A percentile compares a stretch with the other conserved stretches of the same genome.
Conservation (phyloP, 2,797 vertebrate species). For the Choloepus didactylus region DNA sequence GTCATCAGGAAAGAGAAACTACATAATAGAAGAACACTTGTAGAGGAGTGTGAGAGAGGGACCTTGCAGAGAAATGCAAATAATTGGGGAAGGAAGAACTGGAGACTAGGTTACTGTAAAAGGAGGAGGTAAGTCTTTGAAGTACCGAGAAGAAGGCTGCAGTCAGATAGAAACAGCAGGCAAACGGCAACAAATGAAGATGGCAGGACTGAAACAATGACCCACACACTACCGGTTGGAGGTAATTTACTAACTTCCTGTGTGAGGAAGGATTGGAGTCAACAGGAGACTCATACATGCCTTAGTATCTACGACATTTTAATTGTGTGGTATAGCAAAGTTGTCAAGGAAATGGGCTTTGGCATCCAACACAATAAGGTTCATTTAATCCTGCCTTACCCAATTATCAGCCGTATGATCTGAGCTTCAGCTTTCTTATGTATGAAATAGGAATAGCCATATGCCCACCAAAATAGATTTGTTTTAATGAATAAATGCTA, state of each 20-base stretch:
- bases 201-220: neutral
- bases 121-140: neutral
- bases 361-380: neutral
- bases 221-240: neutral
- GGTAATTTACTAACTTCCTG: slow-evolving; percentile 60
- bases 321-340: neutral
- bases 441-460: slow-evolving; percentile 29
- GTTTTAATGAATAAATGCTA: slow-evolving; percentile 30
- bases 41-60: neutral
- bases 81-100: neutral
- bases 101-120: neutral
- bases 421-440: neutral
- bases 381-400: slow-evolving; percentile 16
- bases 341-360: slow-evolving; percentile 15
- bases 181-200: neutral
- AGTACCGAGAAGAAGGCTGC: neutral
- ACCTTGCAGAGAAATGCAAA: neutral
- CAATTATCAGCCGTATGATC: neutral
- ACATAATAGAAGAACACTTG: neutral
- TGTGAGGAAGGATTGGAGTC: neutral
- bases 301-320: neutral
- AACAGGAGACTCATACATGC: neutral
- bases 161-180: neutral
- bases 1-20: neutral
- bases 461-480: neutral